A percentile compares a stretch with the other conserved stretches of the same genome.
These are phyloP conservation scores for Ictidomys tridecemlineatus DNA, from an alignment of 2,113 vertebrate species.

Conservation along the genomic window DNA sequence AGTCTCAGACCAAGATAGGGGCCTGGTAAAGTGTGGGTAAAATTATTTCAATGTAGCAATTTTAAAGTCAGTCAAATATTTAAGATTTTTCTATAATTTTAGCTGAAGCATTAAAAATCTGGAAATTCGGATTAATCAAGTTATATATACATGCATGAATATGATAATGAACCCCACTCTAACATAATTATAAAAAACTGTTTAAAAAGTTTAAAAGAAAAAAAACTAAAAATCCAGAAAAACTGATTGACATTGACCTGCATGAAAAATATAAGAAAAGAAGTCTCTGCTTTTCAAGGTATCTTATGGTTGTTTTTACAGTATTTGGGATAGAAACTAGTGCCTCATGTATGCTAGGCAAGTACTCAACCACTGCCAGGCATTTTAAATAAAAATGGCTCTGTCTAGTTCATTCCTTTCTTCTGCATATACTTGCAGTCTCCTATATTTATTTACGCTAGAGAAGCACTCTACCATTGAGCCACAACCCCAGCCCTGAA, in stretches of 20 bases:
- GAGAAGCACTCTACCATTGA: too few species aligned
- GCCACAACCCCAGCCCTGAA: too few species aligned
- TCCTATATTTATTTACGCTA: neutral
- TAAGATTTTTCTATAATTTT: neutral
- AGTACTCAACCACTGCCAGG: neutral
- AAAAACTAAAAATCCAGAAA: neutral
- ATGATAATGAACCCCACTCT: too few species aligned
- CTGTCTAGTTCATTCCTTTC: neutral
- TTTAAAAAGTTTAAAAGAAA: too few species aligned
- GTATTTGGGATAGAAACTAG: neutral
- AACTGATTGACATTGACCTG: neutral
- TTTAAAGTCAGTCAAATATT: neutral
- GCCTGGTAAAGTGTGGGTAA: neutral
- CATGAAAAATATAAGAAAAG: neutral
- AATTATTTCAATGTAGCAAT: neutral
- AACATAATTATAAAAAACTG: too few species aligned
- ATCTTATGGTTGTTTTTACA: neutral
- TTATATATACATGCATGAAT: too few species aligned
- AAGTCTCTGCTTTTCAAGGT: neutral
- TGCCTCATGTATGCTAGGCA: neutral
- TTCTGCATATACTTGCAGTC: neutral
- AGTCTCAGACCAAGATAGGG: neutral
- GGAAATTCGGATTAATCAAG: too few species aligned
- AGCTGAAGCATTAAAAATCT: neutral
- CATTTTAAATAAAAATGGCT: constrained; percentile 39